Evolutionary conservation across 2,113 vertebrate genomes (phyloP).

Genomic region (Callospermophilus lateralis): DNA sequence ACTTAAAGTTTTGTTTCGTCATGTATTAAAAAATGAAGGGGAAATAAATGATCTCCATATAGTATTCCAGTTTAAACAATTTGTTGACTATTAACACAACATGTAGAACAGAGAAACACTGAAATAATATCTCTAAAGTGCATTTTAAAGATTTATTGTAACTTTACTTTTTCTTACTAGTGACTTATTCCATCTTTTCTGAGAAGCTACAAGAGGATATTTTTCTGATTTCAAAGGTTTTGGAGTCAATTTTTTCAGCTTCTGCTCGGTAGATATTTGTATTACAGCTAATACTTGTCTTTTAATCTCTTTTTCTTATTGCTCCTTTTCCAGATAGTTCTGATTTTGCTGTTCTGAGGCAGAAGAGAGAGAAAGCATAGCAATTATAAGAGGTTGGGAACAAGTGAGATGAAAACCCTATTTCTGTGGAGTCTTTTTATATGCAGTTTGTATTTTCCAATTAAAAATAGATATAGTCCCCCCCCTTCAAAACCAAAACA

Average conservation of each 20-base stretch:
- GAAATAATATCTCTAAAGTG: background rate
- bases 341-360: background rate
- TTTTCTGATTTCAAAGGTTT: background rate
- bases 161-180: constrained; percentile 14
- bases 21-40: background rate
- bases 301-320: background rate
- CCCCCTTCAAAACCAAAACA: background rate
- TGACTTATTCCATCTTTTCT: constrained; percentile 21
- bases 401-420: background rate
- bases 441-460: background rate
- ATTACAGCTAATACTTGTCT: background rate
- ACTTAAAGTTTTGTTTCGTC: background rate
- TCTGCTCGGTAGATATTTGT: constrained; percentile 29
- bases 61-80: background rate
- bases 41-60: background rate
- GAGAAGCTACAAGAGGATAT: background rate
- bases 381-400: background rate
- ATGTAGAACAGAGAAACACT: background rate
- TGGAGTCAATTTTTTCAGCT: background rate
- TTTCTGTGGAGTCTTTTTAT: constrained; percentile 32
- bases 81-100: background rate
- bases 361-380: background rate
- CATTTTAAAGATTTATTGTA: background rate
- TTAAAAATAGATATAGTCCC: background rate
- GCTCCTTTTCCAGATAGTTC: background rate